Percentiles rank a stretch among this genome's conserved stretches.
These are phyloP conservation scores for Phenacoccus solenopsis DNA, from an alignment of 1,140 invertebrate species.

Conservation along the genomic window DNA sequence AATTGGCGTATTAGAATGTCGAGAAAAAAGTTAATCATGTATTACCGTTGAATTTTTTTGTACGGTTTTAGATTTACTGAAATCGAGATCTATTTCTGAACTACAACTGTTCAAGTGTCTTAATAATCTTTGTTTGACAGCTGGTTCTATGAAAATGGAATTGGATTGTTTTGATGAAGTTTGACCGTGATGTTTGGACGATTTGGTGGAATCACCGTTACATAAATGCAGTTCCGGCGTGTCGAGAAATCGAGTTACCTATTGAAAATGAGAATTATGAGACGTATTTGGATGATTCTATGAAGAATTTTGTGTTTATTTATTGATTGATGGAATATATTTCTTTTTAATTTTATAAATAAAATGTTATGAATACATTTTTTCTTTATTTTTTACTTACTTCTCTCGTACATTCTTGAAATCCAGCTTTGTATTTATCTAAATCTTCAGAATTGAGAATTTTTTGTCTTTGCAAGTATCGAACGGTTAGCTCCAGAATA, in stretches of 20 bases:
- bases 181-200: constrained; percentile 24
- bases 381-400: constrained; percentile 37
- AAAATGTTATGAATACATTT: too few species aligned
- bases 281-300: too few species aligned
- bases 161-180: constrained; percentile 26
- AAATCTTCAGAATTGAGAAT: constrained; percentile 44
- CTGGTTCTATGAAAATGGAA: constrained; percentile 41
- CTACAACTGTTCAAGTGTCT: constrained; percentile 57
- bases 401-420: constrained; percentile 67
- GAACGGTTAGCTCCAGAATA: constrained; percentile 80
- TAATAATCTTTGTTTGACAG: constrained; percentile 51
- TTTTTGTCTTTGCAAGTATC: constrained; percentile 64
- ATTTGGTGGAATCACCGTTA: constrained; percentile 27
- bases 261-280: neutral
- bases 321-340: neutral
- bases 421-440: constrained; percentile 55
- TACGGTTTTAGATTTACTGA: constrained; percentile 36
- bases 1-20: too few species aligned
- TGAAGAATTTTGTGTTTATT: neutral
- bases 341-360: too few species aligned
- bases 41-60: neutral
- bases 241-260: constrained; percentile 31
- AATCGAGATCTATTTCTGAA: constrained; percentile 51
- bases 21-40: too few species aligned
- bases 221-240: constrained; percentile 29